Conservation (phyloP, 53 echinoderm and acorn worm species). For the Hippasteria phrygiana region DNA sequence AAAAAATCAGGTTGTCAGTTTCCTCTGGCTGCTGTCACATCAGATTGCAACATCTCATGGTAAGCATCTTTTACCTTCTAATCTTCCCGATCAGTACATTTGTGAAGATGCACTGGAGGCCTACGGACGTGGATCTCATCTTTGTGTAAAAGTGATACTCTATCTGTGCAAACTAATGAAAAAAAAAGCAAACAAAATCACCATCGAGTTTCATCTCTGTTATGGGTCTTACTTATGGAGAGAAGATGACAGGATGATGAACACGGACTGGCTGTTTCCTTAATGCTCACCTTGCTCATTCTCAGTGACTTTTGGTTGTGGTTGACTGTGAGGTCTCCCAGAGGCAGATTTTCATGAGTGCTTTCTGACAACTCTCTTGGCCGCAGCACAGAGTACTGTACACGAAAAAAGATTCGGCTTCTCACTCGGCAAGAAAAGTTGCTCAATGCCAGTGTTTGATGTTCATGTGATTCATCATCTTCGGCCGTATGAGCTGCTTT, state of each 20-base stretch:
- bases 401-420: background rate
- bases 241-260: background rate
- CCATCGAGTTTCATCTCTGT: background rate
- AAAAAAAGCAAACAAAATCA: background rate
- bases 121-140: background rate
- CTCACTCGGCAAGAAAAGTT: background rate
- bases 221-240: background rate
- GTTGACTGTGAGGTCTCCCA: background rate
- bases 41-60: constrained; percentile 33
- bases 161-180: background rate
- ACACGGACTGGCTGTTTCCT: background rate
- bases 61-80: background rate
- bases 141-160: background rate
- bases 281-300: background rate
- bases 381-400: background rate
- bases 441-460: background rate
- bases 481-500: background rate
- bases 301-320: background rate
- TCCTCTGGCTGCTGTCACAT: constrained; percentile 20
- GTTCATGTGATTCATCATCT: background rate
- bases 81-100: background rate
- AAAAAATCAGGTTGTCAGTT: background rate
- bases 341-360: background rate
- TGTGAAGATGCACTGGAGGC: background rate
- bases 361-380: background rate